A percentile compares a stretch with the other conserved stretches of the same genome.
These are phyloP conservation scores for Aphodius granarius DNA, from an alignment of 2,888 invertebrate genomes.

Conservation along the genomic window DNA sequence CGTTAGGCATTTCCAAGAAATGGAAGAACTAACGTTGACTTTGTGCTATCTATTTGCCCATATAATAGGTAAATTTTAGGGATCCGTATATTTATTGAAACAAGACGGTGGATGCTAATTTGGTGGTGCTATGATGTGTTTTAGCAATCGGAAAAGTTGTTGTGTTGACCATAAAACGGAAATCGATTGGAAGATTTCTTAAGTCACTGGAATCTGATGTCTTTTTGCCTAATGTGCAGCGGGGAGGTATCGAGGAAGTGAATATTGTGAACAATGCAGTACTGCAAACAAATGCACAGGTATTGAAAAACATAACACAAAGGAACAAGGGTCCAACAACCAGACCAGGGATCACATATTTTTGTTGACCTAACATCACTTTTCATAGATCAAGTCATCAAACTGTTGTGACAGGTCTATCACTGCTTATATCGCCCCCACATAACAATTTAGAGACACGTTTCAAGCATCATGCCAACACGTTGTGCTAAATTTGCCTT, in stretches of 20 bases:
- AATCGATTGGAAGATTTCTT: slow-evolving; percentile 26
- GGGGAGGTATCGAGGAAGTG: slow-evolving; percentile 28
- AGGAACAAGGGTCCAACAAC: slow-evolving; percentile 2
- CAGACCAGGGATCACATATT: too few relatives aligned
- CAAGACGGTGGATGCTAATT: too few relatives aligned
- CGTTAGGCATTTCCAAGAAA: slow-evolving; percentile 25
- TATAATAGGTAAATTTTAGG: slow-evolving; percentile 24
- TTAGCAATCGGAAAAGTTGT: slow-evolving; percentile 27
- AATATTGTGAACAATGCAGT: slow-evolving; percentile 26
- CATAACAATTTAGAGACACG: too few relatives aligned
- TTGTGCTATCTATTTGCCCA: slow-evolving; percentile 30
- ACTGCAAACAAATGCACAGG: slow-evolving; percentile 23
- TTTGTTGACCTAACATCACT: too few relatives aligned
- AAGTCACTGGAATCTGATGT: slow-evolving; percentile 25
- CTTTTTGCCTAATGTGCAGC: slow-evolving; percentile 24
- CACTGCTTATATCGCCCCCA: too few relatives aligned
- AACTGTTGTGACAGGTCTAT: too few relatives aligned
- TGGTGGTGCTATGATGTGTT: slow-evolving; percentile 2
- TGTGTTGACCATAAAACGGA: slow-evolving; percentile 20
- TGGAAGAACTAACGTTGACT: slow-evolving; percentile 28
- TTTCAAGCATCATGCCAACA: too few relatives aligned
- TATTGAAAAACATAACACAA: background rate
- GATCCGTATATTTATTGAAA: background rate
- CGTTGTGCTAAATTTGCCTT: too few relatives aligned
- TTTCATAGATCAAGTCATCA: too few relatives aligned